Percentiles rank a stretch among this genome's conserved stretches.
phyloP scores from a whole-genome alignment of 2,113 vertebrate genomes.

The Porphyrio hochstetteri region DNA sequence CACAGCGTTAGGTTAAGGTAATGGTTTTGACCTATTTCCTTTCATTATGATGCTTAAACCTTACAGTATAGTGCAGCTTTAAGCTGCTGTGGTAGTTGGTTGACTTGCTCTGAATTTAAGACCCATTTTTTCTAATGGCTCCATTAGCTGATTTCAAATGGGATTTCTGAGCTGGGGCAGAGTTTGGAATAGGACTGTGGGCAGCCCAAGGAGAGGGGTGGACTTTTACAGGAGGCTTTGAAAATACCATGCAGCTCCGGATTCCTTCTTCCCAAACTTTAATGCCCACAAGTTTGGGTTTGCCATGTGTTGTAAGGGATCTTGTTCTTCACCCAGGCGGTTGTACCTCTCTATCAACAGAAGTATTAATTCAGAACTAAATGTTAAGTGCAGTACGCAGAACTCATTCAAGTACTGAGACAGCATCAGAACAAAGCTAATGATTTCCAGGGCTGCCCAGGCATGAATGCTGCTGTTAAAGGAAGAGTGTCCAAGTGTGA shows the following conservation, averaged over 20 bases:
- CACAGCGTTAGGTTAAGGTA: not conserved
- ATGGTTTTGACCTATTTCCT: not conserved
- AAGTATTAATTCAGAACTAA: not conserved
- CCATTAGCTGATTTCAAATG: not conserved
- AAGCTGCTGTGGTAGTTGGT: not conserved
- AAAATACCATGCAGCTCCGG: accelerated
- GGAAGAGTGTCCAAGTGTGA: constrained; percentile 48
- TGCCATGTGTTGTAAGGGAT: not conserved
- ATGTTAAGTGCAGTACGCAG: not conserved
- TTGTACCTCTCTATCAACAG: not conserved
- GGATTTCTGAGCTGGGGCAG: not conserved
- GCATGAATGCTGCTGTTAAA: constrained; percentile 7
- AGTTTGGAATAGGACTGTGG: not conserved
- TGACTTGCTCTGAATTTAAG: not conserved
- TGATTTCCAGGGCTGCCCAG: not conserved
- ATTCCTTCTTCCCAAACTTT: not conserved
- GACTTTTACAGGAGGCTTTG: not conserved
- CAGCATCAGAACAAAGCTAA: not conserved
- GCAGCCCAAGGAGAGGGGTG: not conserved
- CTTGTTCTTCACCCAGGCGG: not conserved
- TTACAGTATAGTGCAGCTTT: not conserved
- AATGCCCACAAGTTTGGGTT: not conserved
- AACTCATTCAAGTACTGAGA: not conserved
- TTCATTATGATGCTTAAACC: not conserved
- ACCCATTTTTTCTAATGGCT: not conserved